Percentiles rank a stretch among this genome's conserved stretches.
phyloP scores from a whole-genome alignment of 2,797 vertebrate species.

The Crypturellus tataupa region DNA sequence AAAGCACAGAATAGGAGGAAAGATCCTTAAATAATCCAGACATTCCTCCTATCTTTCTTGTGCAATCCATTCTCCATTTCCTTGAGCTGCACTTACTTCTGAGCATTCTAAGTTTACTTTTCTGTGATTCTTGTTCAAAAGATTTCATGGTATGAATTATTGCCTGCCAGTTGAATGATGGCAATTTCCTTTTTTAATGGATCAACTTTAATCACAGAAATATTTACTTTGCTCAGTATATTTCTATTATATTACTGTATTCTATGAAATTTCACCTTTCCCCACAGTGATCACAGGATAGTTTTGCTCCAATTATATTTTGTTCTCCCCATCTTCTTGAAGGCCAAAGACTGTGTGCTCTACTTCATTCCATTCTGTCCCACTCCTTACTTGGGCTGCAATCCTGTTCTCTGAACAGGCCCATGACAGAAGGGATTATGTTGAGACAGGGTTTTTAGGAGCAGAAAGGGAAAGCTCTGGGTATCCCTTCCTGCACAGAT shows the following conservation, averaged over 20 bases:
- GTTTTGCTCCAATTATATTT: not conserved
- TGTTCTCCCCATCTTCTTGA: not conserved
- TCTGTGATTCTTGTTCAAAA: not conserved
- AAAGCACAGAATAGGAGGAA: not conserved
- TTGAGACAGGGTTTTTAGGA: too few relatives aligned
- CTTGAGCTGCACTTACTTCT: not conserved
- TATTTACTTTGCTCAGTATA: not conserved
- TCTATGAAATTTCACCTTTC: not conserved
- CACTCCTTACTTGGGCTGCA: not conserved
- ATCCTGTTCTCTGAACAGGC: not conserved
- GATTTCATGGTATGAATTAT: not conserved
- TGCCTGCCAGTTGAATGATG: not conserved
- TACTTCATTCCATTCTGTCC: too few relatives aligned
- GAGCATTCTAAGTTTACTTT: not conserved
- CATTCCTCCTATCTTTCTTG: not conserved
- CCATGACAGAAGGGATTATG: not conserved
- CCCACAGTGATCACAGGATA: not conserved
- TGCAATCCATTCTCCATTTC: not conserved
- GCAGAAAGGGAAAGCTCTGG: not conserved
- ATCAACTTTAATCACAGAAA: not conserved
- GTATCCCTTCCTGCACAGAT: not conserved
- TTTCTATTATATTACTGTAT: not conserved
- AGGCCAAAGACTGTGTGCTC: not conserved
- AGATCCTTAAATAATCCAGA: not conserved
- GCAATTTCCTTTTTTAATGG: not conserved